These are phyloP conservation scores for Tolypeutes matacus DNA, from an alignment of 2,797 vertebrate genomes.

Conservation along the genomic window DNA sequence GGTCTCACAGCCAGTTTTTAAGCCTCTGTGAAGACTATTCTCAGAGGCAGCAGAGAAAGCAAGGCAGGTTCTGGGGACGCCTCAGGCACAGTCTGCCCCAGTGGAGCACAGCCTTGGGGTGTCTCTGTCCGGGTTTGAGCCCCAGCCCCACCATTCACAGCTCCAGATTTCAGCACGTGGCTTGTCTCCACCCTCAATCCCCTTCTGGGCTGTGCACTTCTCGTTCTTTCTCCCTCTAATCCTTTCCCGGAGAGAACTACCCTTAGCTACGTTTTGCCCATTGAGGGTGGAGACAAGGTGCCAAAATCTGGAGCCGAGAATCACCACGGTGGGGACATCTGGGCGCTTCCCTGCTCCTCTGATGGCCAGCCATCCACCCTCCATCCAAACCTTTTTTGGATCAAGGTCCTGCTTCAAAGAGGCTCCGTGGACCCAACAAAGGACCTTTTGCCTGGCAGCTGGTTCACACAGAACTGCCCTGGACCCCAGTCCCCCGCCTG, in stretches of 20 bases:
- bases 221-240: too few species aligned
- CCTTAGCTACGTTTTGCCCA: too few species aligned
- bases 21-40: fast-evolving
- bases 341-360: too few species aligned
- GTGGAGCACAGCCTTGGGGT: fast-evolving
- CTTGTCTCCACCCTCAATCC: not conserved
- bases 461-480: fast-evolving
- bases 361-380: not conserved
- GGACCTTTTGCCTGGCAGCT: fast-evolving
- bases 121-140: not conserved
- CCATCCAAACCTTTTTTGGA: not conserved
- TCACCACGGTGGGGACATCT: too few species aligned
- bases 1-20: not conserved
- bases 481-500: fast-evolving
- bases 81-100: fast-evolving
- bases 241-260: too few species aligned
- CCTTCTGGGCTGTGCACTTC: not conserved
- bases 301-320: not conserved
- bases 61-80: not conserved
- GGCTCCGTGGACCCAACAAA: fast-evolving
- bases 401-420: not conserved
- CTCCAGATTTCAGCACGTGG: too few species aligned
- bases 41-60: too few species aligned
- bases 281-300: too few species aligned
- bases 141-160: not conserved